These are phyloP conservation scores for Cephus cinctus DNA, from an alignment of 1,140 invertebrate species.

Conservation along the genomic window DNA sequence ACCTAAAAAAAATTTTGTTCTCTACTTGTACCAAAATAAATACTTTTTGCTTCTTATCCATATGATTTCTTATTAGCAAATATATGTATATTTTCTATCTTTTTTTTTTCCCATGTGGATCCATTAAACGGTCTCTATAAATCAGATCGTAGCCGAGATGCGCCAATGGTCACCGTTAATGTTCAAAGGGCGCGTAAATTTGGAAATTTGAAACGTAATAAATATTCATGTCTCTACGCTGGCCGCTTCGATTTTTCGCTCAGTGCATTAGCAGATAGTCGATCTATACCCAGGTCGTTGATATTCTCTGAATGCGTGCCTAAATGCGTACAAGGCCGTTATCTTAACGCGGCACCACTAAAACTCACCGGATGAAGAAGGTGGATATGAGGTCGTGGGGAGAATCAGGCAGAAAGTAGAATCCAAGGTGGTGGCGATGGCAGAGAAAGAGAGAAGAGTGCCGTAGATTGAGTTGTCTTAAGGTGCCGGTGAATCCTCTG, in stretches of 20 bases:
- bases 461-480: too few species aligned
- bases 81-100: too few species aligned
- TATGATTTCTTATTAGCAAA: too few species aligned
- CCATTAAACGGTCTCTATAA: too few species aligned
- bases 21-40: too few species aligned
- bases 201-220: constrained; percentile 15
- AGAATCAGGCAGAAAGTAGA: constrained; percentile 10
- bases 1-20: too few species aligned
- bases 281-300: constrained; percentile 26
- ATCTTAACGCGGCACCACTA: constrained; percentile 37
- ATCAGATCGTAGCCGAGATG: too few species aligned
- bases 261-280: constrained; percentile 38
- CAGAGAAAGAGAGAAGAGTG: constrained; percentile 7
- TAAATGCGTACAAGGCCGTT: constrained; percentile 38
- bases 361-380: constrained; percentile 21
- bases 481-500: constrained; percentile 28
- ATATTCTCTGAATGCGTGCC: constrained; percentile 29
- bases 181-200: not conserved
- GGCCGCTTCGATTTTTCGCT: constrained; percentile 19
- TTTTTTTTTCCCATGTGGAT: too few species aligned
- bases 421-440: constrained; percentile 8
- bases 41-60: too few species aligned
- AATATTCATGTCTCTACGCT: constrained; percentile 30
- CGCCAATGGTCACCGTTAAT: too few species aligned
- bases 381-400: constrained; percentile 6